A percentile compares a stretch with the other conserved stretches of the same genome.
Evolutionary conservation across 2,888 invertebrate species (phyloP).

Genomic region (Exephanes ischioxanthus): DNA sequence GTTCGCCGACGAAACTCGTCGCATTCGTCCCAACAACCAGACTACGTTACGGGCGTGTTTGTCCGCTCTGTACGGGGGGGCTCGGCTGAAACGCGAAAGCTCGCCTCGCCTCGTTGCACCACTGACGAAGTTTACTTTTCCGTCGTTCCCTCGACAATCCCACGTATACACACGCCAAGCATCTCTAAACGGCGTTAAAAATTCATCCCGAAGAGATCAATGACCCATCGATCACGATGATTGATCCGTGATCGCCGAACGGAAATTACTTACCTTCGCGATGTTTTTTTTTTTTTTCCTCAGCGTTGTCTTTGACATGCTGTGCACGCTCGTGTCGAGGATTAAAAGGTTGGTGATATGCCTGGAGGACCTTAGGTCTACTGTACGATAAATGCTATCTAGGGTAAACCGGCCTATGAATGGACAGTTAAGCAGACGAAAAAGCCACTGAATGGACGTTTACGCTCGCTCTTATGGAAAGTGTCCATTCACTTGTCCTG

Average conservation of each 20-base stretch:
- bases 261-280: neutral
- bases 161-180: neutral
- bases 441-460: no score
- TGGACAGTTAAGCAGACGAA: no score
- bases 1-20: constrained; percentile 48
- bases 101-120: constrained; percentile 31
- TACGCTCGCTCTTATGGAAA: no score
- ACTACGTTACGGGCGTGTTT: constrained; percentile 52
- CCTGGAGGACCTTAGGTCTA: no score
- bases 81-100: constrained; percentile 2
- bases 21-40: constrained; percentile 36
- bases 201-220: constrained; percentile 23
- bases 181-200: constrained; percentile 3
- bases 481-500: no score
- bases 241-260: neutral
- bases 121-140: constrained; percentile 39
- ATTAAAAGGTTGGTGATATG: constrained; percentile 11
- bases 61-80: constrained; percentile 24
- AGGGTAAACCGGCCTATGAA: no score
- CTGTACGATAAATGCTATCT: no score
- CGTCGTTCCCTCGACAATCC: constrained; percentile 32
- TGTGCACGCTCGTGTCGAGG: no score
- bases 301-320: no score
- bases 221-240: constrained; percentile 4
- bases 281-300: neutral